Evolutionary conservation across 2,797 vertebrate species (phyloP).

Genomic region (Anisognathus igniventris): DNA sequence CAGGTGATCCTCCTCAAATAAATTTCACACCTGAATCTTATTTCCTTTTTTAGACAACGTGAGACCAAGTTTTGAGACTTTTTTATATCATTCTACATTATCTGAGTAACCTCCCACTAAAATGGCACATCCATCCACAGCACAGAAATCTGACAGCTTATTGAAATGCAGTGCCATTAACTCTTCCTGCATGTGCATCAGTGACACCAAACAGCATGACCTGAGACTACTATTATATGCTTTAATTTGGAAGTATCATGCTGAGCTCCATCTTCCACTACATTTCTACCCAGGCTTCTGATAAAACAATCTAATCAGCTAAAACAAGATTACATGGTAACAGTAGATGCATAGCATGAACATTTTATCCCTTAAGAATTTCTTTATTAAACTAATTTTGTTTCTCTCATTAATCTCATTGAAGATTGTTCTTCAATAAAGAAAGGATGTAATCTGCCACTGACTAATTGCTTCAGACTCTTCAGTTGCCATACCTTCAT

Average conservation of each 20-base stretch:
- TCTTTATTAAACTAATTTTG: background rate
- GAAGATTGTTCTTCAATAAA: background rate
- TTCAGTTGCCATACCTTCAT: background rate
- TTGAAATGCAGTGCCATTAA: background rate
- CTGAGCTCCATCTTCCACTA: background rate
- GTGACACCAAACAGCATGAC: background rate
- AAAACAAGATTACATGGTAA: constrained; percentile 15
- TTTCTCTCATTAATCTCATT: constrained; percentile 41
- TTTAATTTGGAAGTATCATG: background rate
- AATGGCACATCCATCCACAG: background rate
- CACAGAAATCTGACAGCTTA: background rate
- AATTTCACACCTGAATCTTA: background rate
- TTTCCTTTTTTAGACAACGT: background rate
- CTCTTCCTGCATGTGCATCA: background rate
- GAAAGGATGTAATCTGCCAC: constrained; percentile 8
- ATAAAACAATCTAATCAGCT: constrained; percentile 24
- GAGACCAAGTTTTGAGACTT: background rate
- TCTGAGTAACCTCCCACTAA: background rate
- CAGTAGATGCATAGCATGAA: background rate
- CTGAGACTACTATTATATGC: background rate
- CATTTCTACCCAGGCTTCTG: background rate
- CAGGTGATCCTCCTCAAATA: background rate
- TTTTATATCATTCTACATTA: background rate
- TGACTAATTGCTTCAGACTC: constrained; percentile 9
- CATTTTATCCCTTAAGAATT: constrained; percentile 13